Evolutionary conservation across 2,113 vertebrate genomes (phyloP).

Genomic region (Stigmatopora argus): DNA sequence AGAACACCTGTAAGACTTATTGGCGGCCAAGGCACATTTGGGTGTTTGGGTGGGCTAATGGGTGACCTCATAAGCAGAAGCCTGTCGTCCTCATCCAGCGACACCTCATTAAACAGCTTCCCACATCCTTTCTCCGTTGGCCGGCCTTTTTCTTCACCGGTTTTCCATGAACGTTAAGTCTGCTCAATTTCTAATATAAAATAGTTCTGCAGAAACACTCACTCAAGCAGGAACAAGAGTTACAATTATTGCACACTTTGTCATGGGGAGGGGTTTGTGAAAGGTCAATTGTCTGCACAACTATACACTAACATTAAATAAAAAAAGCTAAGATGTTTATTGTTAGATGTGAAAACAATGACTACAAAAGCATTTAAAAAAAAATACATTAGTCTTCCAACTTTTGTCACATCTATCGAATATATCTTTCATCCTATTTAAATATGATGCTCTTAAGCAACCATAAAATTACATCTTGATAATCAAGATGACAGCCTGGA

Average conservation of each 20-base stretch:
- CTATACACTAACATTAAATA: too few relatives aligned
- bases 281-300: too few relatives aligned
- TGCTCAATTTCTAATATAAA: constrained; percentile 37
- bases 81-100: constrained; percentile 57
- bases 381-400: too few relatives aligned
- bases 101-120: constrained; percentile 60
- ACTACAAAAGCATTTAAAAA: too few relatives aligned
- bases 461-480: neutral
- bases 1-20: constrained; percentile 2
- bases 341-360: too few relatives aligned
- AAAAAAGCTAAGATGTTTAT: too few relatives aligned
- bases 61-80: constrained; percentile 51
- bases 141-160: constrained; percentile 22
- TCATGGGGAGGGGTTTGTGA: too few relatives aligned
- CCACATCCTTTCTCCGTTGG: constrained; percentile 48
- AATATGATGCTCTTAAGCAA: too few relatives aligned
- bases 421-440: too few relatives aligned
- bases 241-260: constrained; percentile 20
- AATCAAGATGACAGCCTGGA: neutral
- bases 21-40: neutral
- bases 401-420: too few relatives aligned
- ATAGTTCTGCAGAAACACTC: constrained; percentile 24
- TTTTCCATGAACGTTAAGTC: constrained; percentile 22
- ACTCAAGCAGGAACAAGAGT: constrained; percentile 27
- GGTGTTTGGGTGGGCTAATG: constrained; percentile 1